These are phyloP conservation scores for Rissa tridactyla DNA, from an alignment of 2,113 vertebrate species.

Conservation along the genomic window DNA sequence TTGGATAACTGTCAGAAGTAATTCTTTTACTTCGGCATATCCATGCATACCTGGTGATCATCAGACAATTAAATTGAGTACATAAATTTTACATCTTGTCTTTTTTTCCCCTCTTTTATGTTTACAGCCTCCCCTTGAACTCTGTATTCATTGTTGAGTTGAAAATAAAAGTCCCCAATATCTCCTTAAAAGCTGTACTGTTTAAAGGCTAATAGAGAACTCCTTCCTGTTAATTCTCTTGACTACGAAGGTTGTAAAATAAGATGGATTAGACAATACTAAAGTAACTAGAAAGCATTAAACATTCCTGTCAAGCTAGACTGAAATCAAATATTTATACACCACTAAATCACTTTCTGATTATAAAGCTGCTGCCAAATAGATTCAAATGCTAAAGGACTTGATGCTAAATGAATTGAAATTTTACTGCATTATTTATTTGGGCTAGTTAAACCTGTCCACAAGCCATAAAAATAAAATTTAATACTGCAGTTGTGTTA, in stretches of 20 bases:
- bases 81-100: background rate
- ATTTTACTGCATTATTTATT: slow-evolving; percentile 55
- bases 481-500: slow-evolving; percentile 3
- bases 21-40: background rate
- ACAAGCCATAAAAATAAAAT: slow-evolving; percentile 35
- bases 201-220: background rate
- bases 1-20: background rate
- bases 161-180: background rate
- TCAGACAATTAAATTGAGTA: background rate
- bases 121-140: background rate
- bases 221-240: slow-evolving; percentile 30
- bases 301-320: slow-evolving; percentile 22
- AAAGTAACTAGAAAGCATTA: slow-evolving; percentile 34
- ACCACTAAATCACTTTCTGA: slow-evolving; percentile 46
- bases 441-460: slow-evolving; percentile 36
- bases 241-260: background rate
- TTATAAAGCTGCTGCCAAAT: slow-evolving; percentile 35
- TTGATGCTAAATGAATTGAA: slow-evolving; percentile 20
- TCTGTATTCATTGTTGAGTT: background rate
- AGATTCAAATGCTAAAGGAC: slow-evolving; percentile 27
- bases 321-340: slow-evolving; percentile 58
- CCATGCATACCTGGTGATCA: background rate
- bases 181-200: background rate
- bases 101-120: background rate
- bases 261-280: slow-evolving; percentile 36